Percentiles rank a stretch among this genome's conserved stretches.
Evolutionary conservation across 2,797 vertebrate genomes (phyloP).

Genomic region (Tenualosa thibaudeaui): DNA sequence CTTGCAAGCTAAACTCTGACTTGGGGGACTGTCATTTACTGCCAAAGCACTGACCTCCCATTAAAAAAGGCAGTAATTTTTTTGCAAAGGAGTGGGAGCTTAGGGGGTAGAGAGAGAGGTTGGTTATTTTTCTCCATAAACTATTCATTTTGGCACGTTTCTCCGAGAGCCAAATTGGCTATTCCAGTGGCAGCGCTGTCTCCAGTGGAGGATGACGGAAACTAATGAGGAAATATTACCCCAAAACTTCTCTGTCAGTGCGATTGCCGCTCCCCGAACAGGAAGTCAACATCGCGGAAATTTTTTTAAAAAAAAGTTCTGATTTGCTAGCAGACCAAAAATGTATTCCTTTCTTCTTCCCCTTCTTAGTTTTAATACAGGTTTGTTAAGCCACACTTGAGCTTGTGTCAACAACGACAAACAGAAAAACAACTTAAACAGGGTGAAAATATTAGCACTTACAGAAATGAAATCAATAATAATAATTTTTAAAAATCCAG

Average conservation of each 20-base stretch:
- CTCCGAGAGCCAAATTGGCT: constrained; percentile 73
- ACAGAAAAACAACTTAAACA: background rate
- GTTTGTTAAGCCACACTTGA: constrained; percentile 5
- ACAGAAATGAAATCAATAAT: background rate
- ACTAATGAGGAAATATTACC: constrained; percentile 80
- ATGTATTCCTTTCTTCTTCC: constrained; percentile 51
- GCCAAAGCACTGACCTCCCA: background rate
- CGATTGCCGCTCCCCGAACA: constrained; percentile 55
- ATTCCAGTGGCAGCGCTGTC: constrained; percentile 66
- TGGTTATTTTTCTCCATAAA: constrained; percentile 77
- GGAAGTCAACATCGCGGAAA: constrained; percentile 65
- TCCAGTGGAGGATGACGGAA: constrained; percentile 72
- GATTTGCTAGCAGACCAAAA: constrained; percentile 65
- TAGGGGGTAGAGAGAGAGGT: background rate
- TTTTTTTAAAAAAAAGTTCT: constrained; percentile 51
- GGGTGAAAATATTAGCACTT: constrained; percentile 20
- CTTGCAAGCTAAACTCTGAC: background rate
- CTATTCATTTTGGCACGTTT: constrained; percentile 69
- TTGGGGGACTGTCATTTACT: background rate
- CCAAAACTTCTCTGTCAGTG: constrained; percentile 61
- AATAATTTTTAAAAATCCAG: background rate
- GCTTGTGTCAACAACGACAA: background rate
- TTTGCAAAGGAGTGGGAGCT: background rate
- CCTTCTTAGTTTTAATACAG: background rate
- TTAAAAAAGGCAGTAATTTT: background rate